Evolutionary conservation across 2,888 invertebrate genomes (phyloP), one percentile per base, ranked within the genome.

Genomic region (Tetragonula carbonaria): DNA sequence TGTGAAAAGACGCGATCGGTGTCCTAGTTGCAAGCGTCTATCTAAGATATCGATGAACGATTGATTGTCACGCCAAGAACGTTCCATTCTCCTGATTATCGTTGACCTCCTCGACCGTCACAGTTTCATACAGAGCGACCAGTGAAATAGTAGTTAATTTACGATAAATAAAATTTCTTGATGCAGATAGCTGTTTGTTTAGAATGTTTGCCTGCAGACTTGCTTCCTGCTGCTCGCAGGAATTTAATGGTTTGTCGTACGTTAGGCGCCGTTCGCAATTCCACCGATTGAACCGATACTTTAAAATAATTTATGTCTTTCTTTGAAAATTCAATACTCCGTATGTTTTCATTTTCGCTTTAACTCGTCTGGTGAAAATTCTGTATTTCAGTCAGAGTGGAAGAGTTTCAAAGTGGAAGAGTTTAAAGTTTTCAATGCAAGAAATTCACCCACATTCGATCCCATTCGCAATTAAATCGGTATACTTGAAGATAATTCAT

Each of bases 1-100:
- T 0, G 8, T 6, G 59, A 28, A 63, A n/a, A 72, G 71, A 82
- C 75, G 62, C 62, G 50, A 55, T 33, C 6, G 16, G 5, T 33
- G 70, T 11, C 81, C 82, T 57, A 75, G 71, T 75, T 82, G n/a
- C 16, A 72, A 2, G 53, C 18, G 11, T 33, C 28, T 28, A 45
- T 14, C 13, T 11, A 4, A n/a, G 67, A 6, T 72, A 68, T 33
- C 72, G 53, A 66, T 57, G 18, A 23, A 6, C 55, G 66, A 67
- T 72, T 80, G 74, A 83, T 82, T 59, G 59, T 63, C 51, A 62
- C 8, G 28, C 16, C 23, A 1, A 13, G n/a, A n/a, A 38, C 28
- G 81, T 77, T 38, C 76, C 18, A 70, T 16, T 83, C 76, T 65
- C 50, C 14, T 51, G 45, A 0, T 38, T 38, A 0, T 18, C 5